A percentile compares a stretch with the other conserved stretches of the same genome.
Conservation (phyloP, 2,888 invertebrate species). For the Tetramorium bicarinatum region DNA sequence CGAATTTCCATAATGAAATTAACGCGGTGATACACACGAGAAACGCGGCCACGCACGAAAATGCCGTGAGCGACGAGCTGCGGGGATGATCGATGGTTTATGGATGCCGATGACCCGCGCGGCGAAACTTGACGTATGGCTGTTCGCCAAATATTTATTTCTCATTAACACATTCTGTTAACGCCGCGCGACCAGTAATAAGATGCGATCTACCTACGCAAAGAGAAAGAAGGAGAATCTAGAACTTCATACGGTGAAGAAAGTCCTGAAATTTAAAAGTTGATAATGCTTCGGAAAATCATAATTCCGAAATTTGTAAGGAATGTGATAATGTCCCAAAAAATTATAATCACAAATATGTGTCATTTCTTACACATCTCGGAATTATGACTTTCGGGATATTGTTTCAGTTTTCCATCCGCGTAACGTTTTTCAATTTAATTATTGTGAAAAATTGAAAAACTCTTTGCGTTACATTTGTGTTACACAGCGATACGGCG, state of each 20-base stretch:
- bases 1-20: slow-evolving; percentile 56
- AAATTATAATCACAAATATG: no score
- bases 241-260: no score
- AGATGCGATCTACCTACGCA: not conserved
- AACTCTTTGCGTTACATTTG: slow-evolving; percentile 2
- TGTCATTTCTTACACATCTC: no score
- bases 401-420: no score
- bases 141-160: slow-evolving; percentile 21
- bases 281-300: no score
- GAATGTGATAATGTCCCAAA: no score
- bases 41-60: slow-evolving; percentile 15
- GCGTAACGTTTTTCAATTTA: not conserved
- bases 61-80: slow-evolving; percentile 16
- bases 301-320: no score
- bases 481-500: not conserved
- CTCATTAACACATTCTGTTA: slow-evolving; percentile 37
- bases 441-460: not conserved
- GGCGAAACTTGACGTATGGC: not conserved
- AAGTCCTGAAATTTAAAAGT: no score
- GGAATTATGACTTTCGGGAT: no score
- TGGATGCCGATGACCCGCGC: slow-evolving; percentile 27
- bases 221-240: not conserved
- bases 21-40: slow-evolving; percentile 36
- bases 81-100: slow-evolving; percentile 40
- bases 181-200: not conserved